Evolutionary conservation across 2,888 invertebrate species (phyloP).

Genomic region (Platerodrilus igneus): DNA sequence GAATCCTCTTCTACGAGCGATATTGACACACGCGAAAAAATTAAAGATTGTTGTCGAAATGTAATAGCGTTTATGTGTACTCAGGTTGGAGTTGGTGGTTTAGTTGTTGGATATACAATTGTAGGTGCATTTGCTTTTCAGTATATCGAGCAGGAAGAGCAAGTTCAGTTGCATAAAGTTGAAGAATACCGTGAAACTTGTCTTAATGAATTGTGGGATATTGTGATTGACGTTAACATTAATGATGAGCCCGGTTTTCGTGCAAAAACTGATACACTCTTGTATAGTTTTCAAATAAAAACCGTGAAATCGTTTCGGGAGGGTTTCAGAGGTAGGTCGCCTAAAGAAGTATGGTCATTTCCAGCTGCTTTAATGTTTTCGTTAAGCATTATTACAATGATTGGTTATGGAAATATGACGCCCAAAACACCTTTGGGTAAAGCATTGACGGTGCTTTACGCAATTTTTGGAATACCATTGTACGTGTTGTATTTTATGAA

Average conservation of each 20-base stretch:
- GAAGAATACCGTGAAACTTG: conserved; percentile 53
- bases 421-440: conserved; percentile 81
- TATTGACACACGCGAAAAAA: conserved; percentile 66
- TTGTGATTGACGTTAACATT: conserved; percentile 58
- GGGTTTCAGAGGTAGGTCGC: conserved; percentile 63
- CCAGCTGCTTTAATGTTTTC: conserved; percentile 87
- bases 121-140: conserved; percentile 80
- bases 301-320: conserved; percentile 62
- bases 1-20: conserved; percentile 62
- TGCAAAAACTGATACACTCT: conserved; percentile 55
- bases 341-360: conserved; percentile 76
- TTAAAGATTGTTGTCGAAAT: conserved; percentile 81
- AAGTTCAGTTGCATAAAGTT: conserved; percentile 50
- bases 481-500: conserved; percentile 85
- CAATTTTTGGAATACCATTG: conserved; percentile 81
- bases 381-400: conserved; percentile 85
- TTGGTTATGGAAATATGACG: conserved; percentile 84
- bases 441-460: conserved; percentile 78
- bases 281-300: conserved; percentile 63
- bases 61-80: conserved; percentile 89
- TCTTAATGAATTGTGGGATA: conserved; percentile 63
- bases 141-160: conserved; percentile 61
- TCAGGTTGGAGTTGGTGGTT: conserved; percentile 83
- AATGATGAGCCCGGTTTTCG: conserved; percentile 65
- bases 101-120: conserved; percentile 82